Evolutionary conservation across 2,797 vertebrate genomes (phyloP).

Genomic region (Sarcoramphus papa): DNA sequence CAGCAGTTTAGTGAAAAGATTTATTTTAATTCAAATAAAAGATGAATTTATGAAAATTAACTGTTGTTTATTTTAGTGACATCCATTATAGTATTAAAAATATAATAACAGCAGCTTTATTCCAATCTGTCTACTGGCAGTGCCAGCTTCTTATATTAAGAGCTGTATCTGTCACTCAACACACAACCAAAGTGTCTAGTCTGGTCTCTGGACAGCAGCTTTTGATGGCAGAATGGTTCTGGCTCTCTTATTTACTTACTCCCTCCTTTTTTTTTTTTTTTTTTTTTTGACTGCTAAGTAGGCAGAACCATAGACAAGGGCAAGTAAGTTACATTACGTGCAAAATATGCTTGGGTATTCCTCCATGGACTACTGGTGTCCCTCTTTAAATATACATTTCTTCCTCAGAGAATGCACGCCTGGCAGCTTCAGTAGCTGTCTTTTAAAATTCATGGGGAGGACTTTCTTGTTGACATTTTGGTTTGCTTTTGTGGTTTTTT

Average conservation of each 20-base stretch:
- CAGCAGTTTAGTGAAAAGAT: neutral
- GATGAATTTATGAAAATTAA: neutral
- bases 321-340: neutral
- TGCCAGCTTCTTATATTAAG: neutral
- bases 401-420: neutral
- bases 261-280: neutral
- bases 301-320: neutral
- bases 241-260: accelerated
- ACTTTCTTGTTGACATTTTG: neutral
- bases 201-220: neutral
- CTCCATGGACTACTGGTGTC: neutral
- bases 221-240: neutral
- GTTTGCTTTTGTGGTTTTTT: neutral
- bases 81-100: neutral
- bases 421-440: neutral
- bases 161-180: neutral
- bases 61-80: neutral
- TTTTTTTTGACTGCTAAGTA: no score
- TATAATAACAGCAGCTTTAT: neutral
- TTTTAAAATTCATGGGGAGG: neutral
- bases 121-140: neutral
- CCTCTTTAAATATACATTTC: neutral
- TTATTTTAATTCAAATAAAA: neutral
- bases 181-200: neutral
- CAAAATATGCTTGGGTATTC: neutral